phyloP scores from a whole-genome alignment of 2,888 invertebrate genomes.

The Lepeophtheirus nordmannii region DNA sequence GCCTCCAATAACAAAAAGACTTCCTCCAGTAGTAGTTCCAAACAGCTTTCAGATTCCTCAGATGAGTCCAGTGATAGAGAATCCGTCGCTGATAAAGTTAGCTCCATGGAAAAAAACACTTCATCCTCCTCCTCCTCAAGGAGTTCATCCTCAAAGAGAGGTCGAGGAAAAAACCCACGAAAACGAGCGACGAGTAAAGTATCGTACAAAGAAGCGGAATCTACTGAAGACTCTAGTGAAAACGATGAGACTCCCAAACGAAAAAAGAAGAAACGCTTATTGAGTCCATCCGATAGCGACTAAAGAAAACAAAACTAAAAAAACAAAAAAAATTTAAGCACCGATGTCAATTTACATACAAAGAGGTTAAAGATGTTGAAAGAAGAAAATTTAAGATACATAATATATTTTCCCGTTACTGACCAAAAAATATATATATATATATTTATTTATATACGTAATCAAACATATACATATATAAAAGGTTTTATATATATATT shows the following conservation, averaged over 20 bases:
- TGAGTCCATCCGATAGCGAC: slow-evolving; percentile 2
- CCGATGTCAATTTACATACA: no score
- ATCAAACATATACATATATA: no score
- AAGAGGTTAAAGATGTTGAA: no score
- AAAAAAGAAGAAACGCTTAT: neutral
- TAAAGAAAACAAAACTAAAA: neutral
- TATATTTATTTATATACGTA: no score
- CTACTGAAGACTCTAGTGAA: neutral
- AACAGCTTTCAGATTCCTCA: neutral
- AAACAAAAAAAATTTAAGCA: no score
- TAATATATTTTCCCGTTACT: no score
- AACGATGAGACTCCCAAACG: slow-evolving; percentile 9
- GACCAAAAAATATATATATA: no score
- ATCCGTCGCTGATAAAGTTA: neutral
- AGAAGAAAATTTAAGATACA: no score
- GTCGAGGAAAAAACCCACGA: slow-evolving; percentile 8
- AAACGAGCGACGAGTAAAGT: slow-evolving; percentile 11
- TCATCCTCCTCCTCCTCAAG: neutral
- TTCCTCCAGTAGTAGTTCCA: neutral
- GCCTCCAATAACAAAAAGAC: neutral
- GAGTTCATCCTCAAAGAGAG: neutral
- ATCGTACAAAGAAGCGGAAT: slow-evolving; percentile 9
- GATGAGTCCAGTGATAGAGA: neutral
- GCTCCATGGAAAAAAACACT: neutral
- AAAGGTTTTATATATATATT: no score